Base-by-base conservation (phyloP, 2,888 invertebrate genomes). In the Alloscopus bannaensis region DNA sequence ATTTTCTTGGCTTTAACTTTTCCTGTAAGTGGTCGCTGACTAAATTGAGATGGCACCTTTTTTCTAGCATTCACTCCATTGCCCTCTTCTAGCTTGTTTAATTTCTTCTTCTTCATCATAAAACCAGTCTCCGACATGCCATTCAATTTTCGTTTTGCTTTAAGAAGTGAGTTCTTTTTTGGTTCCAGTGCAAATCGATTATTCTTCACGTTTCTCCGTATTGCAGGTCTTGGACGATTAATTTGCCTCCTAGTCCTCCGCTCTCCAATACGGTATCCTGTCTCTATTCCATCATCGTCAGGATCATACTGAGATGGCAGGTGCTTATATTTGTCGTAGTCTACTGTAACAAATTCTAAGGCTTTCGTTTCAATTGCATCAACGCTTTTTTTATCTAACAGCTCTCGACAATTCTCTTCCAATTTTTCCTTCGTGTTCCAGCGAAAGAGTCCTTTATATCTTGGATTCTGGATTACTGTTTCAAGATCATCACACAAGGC, bases 251-350 rank as follows among this genome's bases (percentile, higher is more conserved):
- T 55, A 22, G 29, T 20, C 52, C 60, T 45, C 1, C 29, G 42
- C 31, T 40, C 52, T 20, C 47, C 59, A 3, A 18, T 13, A n/a
- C 82, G 45, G 36, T 77, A 85, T 0, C 83, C 83, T 47, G 79
- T 80, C 59, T 85, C 84, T 29, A 81, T 81, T 0, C 83, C 83
- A 65, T 81, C 82, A 64, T 85, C 84, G 13, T 83, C 81, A 0
- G 75, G 80, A 20, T 79, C 80, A 22, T 71, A 65, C 28, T 72
- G 50, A 4, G 77, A 45, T 18, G 75, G 76, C 1, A 80, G 40
- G 22, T 83, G 70, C 45, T 81, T 81, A 26, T 81, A 84, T 13
- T 80, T 76, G 0, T 80, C 78, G 40, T 80, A 84, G 45, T 85
- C 81, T 0, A 80, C 55, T 28, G 75, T 77, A 2, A 84, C 60